Evolutionary conservation across 1,140 invertebrate genomes (phyloP).

Genomic region (Euschistus heros): DNA sequence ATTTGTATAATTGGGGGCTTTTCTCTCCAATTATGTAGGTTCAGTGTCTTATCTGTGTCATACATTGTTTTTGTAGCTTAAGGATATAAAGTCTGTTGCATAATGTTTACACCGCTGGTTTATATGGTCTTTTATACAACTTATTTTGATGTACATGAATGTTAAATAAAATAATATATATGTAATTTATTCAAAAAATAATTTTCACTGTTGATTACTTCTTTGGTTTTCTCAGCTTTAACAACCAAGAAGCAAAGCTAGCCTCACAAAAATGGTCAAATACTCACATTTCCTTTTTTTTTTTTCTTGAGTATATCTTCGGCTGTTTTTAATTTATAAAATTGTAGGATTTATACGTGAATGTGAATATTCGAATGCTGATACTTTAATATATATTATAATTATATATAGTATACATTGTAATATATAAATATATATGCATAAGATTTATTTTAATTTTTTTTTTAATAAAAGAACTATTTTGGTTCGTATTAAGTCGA

Average conservation of each 20-base stretch:
- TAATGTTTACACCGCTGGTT: no score
- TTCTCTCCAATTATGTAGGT: no score
- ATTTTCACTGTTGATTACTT: background rate
- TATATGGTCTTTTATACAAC: no score
- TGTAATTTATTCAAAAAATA: background rate
- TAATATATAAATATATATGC: constrained; percentile 6
- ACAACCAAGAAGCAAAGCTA: background rate
- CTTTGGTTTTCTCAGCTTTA: background rate
- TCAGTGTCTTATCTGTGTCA: no score
- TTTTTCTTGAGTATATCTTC: background rate
- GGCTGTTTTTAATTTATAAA: constrained; percentile 18
- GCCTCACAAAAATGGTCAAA: background rate
- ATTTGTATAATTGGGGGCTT: no score
- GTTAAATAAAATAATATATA: no score
- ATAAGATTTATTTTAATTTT: constrained; percentile 15
- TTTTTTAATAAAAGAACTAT: constrained; percentile 10
- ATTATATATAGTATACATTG: constrained; percentile 15
- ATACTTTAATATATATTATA: constrained; percentile 16
- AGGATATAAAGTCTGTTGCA: no score
- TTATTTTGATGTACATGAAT: no score
- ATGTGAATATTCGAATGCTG: constrained; percentile 14
- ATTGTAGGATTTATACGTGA: constrained; percentile 9
- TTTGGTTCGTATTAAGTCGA: constrained; percentile 10
- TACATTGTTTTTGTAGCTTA: no score
- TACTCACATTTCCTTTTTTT: constrained; percentile 11